phyloP scores from a whole-genome alignment of 2,888 invertebrate genomes.

The Quadroppia sp. region DNA sequence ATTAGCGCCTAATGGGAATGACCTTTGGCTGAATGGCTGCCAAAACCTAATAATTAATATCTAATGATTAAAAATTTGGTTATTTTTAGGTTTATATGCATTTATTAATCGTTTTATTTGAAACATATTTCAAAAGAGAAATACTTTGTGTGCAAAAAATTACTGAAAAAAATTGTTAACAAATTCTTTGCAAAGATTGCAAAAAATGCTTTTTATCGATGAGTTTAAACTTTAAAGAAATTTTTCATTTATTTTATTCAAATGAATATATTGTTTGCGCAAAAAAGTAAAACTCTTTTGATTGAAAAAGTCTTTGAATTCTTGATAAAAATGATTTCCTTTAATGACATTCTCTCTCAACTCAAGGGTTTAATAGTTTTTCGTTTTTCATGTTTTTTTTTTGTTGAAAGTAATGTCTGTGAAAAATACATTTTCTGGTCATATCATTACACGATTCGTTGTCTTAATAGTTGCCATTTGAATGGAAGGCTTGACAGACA shows the following conservation, averaged over 20 bases:
- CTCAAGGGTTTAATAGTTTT: background rate
- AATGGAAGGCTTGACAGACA: background rate
- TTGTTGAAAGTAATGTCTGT: background rate
- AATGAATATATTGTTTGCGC: background rate
- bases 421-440: constrained; percentile 14
- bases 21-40: too few species aligned
- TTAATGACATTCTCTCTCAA: background rate
- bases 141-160: too few species aligned
- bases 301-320: background rate
- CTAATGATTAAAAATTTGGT: too few species aligned
- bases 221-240: too few species aligned
- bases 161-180: too few species aligned
- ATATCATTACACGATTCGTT: background rate
- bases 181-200: too few species aligned
- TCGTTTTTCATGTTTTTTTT: too few species aligned
- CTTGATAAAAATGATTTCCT: background rate
- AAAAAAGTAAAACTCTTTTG: constrained; percentile 14
- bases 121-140: too few species aligned
- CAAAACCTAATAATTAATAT: too few species aligned
- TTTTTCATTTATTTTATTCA: background rate
- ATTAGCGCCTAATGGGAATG: background rate
- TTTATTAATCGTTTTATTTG: too few species aligned
- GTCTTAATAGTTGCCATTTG: background rate
- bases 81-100: too few species aligned
- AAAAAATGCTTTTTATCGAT: too few species aligned